Evolutionary conservation across 2,797 vertebrate species (phyloP).

Genomic region (Garrulus glandarius): DNA sequence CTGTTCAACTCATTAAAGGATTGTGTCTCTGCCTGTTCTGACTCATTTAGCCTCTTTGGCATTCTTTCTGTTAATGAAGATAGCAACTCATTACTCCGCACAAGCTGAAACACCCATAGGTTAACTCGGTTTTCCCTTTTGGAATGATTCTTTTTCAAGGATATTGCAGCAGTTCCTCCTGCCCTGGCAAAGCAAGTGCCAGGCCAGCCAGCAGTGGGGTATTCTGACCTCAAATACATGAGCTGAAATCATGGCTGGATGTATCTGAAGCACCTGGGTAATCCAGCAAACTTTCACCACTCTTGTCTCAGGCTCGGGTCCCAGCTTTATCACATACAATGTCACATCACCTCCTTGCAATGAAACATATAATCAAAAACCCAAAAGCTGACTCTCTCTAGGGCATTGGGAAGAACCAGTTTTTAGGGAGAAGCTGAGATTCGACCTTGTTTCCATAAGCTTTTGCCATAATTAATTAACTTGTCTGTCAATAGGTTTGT

Average conservation of each 20-base stretch:
- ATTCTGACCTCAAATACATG: constrained; percentile 63
- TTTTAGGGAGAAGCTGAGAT: constrained; percentile 46
- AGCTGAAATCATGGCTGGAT: constrained; percentile 44
- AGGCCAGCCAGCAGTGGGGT: constrained; percentile 53
- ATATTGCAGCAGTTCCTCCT: constrained; percentile 58
- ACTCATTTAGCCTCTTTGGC: constrained; percentile 50
- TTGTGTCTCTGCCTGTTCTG: constrained; percentile 65
- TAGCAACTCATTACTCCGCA: constrained; percentile 64
- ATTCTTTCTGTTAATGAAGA: constrained; percentile 62
- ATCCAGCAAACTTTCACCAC: constrained; percentile 51
- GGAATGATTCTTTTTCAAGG: constrained; percentile 45
- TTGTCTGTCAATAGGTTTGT: background rate
- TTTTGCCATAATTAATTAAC: background rate
- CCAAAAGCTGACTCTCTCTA: constrained; percentile 53
- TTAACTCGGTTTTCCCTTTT: constrained; percentile 65
- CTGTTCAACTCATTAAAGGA: constrained; percentile 61
- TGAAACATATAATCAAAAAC: constrained; percentile 66
- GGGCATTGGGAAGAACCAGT: constrained; percentile 44
- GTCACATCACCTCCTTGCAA: constrained; percentile 59
- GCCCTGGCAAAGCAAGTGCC: constrained; percentile 7
- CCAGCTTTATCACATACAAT: constrained; percentile 29
- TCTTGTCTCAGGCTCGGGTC: constrained; percentile 6
- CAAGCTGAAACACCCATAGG: constrained; percentile 56
- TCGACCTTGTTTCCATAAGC: constrained; percentile 26
- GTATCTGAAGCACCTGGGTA: constrained; percentile 35